These are phyloP conservation scores for Alectura lathami DNA, from an alignment of 2,113 vertebrate genomes.

Conservation along the genomic window DNA sequence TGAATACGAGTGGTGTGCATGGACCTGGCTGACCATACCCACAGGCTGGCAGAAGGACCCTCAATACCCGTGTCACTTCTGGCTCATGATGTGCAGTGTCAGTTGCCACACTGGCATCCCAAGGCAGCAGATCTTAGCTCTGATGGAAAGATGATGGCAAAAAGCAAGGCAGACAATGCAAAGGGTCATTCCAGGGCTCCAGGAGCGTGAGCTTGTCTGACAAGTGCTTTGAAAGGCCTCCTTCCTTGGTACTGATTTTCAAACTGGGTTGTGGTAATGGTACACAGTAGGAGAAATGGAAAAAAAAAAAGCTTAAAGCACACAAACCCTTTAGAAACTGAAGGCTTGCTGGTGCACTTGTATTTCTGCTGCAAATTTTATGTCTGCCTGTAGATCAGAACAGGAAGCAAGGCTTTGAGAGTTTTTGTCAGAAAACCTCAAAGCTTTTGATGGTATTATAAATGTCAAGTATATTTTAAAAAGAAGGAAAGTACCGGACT, in stretches of 20 bases:
- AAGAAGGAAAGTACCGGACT: constrained; percentile 62
- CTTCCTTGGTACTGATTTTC: not conserved
- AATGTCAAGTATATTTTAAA: constrained; percentile 75
- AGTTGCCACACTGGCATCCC: not conserved
- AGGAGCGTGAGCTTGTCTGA: not conserved
- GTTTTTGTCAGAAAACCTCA: constrained; percentile 78
- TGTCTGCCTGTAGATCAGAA: constrained; percentile 34
- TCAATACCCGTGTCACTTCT: not conserved
- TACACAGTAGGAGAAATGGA: not conserved
- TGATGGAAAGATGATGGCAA: not conserved
- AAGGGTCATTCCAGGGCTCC: not conserved
- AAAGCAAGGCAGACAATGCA: not conserved
- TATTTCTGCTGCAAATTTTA: constrained; percentile 1
- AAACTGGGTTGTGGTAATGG: not conserved
- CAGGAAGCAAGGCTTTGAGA: constrained; percentile 68
- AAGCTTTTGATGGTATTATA: constrained; percentile 72
- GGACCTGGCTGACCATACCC: not conserved
- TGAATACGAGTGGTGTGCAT: not conserved
- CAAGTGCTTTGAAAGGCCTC: not conserved
- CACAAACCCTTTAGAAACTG: not conserved
- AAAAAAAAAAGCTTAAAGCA: not conserved
- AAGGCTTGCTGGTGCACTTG: not conserved
- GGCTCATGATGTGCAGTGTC: not conserved
- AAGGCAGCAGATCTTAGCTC: not conserved
- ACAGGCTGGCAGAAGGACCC: not conserved